phyloP scores from a whole-genome alignment of 2,113 vertebrate genomes.

The Cyanoramphus novaezelandiae region DNA sequence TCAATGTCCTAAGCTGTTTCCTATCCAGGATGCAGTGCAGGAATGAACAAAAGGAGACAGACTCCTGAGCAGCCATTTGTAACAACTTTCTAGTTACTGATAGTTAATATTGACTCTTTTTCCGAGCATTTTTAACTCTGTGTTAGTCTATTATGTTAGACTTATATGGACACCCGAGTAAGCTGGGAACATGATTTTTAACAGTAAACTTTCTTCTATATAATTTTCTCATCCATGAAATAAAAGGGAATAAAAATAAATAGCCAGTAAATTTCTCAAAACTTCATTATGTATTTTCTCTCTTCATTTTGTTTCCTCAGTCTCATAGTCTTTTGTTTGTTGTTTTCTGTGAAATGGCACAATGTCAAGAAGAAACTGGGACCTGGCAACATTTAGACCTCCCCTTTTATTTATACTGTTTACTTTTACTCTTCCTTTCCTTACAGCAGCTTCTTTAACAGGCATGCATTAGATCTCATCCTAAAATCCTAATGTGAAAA shows the following conservation, averaged over 20 bases:
- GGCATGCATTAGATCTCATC: background rate
- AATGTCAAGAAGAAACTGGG: background rate
- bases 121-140: background rate
- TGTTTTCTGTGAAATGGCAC: background rate
- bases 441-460: background rate
- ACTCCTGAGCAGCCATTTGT: background rate
- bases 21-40: constrained; percentile 2
- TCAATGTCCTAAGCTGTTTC: constrained; percentile 23
- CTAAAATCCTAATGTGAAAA: background rate
- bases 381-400: background rate
- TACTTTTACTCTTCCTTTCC: background rate
- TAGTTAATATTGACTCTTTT: background rate
- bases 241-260: background rate
- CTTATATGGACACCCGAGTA: background rate
- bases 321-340: background rate
- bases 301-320: background rate
- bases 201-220: background rate
- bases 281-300: background rate
- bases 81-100: background rate
- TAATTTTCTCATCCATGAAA: background rate
- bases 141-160: background rate
- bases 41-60: constrained; percentile 1
- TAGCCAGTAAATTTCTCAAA: background rate
- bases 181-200: background rate
- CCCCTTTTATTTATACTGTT: background rate